A percentile compares a stretch with the other conserved stretches of the same genome.
Conservation (phyloP, 2,888 invertebrate genomes). For the Drosophila meridionalis region DNA sequence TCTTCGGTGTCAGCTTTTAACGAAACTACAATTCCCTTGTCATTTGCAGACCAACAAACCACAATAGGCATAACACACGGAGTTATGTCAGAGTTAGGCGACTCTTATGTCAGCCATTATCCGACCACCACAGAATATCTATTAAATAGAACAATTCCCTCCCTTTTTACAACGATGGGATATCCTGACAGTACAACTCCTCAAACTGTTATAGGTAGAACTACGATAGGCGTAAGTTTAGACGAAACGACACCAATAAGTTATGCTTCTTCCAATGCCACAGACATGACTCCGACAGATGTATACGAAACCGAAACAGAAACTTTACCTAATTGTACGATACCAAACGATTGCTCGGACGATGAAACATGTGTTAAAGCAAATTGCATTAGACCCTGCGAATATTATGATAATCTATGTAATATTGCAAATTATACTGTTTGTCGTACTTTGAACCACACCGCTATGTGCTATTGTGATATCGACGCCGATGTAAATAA, state of each 20-base stretch:
- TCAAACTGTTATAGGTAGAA: not conserved
- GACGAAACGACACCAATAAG: conserved; percentile 2
- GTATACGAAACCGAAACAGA: conserved; percentile 31
- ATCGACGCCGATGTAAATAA: conserved; percentile 85
- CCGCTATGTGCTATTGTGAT: conserved; percentile 87
- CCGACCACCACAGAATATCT: not conserved
- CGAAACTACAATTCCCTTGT: not conserved
- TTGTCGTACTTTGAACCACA: conserved; percentile 86
- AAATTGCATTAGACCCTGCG: conserved; percentile 86
- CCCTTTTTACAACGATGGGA: conserved; percentile 17
- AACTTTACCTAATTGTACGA: conserved; percentile 62
- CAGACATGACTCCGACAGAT: conserved; percentile 24
- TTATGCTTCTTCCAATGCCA: conserved; percentile 21
- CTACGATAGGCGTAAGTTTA: not conserved
- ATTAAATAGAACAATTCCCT: conserved; percentile 17
- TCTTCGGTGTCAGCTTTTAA: not conserved
- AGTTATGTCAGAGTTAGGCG: not conserved
- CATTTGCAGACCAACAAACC: not conserved
- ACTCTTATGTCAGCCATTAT: not conserved
- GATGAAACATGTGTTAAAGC: conserved; percentile 86
- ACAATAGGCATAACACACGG: not conserved
- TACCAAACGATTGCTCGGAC: conserved; percentile 84
- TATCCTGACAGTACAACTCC: conserved; percentile 18
- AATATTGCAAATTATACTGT: conserved; percentile 83
- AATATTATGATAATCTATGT: conserved; percentile 81